Evolutionary conservation across 2,113 vertebrate species (phyloP).

Genomic region (Protomyctophum bolini): DNA sequence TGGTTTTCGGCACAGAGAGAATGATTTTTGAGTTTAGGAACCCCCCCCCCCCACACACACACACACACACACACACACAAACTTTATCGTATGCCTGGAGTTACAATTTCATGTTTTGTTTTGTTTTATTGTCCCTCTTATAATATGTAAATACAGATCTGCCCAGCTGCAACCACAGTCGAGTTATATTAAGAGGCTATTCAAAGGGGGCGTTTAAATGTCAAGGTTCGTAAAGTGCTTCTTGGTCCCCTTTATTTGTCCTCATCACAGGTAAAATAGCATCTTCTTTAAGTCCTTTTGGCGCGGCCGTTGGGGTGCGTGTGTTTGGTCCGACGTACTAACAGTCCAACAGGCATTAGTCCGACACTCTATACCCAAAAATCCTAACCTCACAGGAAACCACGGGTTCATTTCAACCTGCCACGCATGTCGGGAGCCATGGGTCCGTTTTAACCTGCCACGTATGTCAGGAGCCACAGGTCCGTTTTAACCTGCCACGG

Average conservation of each 20-base stretch:
- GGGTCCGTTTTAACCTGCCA: too few species aligned
- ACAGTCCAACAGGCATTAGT: too few species aligned
- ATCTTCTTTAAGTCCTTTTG: conserved; percentile 37
- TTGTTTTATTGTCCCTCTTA: conserved; percentile 11
- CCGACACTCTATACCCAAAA: too few species aligned
- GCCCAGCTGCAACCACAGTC: conserved; percentile 61
- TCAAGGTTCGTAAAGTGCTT: conserved; percentile 71
- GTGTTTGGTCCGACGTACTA: too few species aligned
- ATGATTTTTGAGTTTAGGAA: conserved; percentile 65
- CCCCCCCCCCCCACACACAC: conserved; percentile 43
- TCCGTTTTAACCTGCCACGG: too few species aligned
- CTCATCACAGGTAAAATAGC: conserved; percentile 27
- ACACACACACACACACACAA: too few species aligned
- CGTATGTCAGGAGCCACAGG: too few species aligned
- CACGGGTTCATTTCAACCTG: too few species aligned
- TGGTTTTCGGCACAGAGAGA: conserved; percentile 63
- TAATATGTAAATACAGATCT: conserved; percentile 54
- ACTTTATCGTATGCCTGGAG: conserved; percentile 49
- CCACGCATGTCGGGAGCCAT: too few species aligned
- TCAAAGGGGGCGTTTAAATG: conserved; percentile 40
- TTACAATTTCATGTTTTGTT: conserved; percentile 51
- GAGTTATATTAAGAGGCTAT: conserved; percentile 56
- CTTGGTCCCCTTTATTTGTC: conserved; percentile 31
- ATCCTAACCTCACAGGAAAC: too few species aligned
- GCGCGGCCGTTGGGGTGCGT: too few species aligned